Evolutionary conservation across 2,888 invertebrate species (phyloP), one percentile per base, ranked within the genome.

Genomic region (Diabrotica balteata): DNA sequence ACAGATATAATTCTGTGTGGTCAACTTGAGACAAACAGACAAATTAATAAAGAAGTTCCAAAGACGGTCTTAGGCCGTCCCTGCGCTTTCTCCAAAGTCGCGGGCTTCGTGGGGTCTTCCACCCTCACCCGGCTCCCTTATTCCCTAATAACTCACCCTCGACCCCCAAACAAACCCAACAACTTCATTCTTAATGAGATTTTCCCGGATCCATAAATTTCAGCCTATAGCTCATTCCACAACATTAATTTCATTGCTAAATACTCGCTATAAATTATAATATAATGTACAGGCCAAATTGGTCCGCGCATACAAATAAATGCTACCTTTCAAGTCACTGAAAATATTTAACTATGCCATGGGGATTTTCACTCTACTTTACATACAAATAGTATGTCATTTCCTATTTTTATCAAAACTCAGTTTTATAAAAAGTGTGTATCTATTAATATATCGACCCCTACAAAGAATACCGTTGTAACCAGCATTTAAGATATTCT

Each of bases 131-230:
- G 71, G 45, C 55, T 17, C 50, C 44, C 17, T 55, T n/a, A 43
- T 47, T 57, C 22, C 55, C 55, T 57, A 57, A 66, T 66, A 60
- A 69, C 66, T 63, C 62, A 68, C 70, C 66, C 71, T 72, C 67
- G 62, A 46, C 67, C 77, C 79, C 76, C 78, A 72, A 80, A 80
- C 80, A 82, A 83, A 83, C 82, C 83, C 83, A 82, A 84, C 84
- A 84, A 83, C 83, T 84, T 83, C 82, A 84, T 84, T 84, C 84
- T 84, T 84, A 84, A 84, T 84, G 84, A 84, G 84, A 84, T 84
- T 84, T 84, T 82, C 83, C 83, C 83, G 83, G 83, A 84, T 84
- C 84, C 84, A 84, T 84, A 84, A 84, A 84, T 84, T 84, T 83
- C 80, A 80, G 81, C 82, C 83, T 82, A 84, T 83, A 83, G 82